Base-by-base conservation (phyloP, 2,888 invertebrate genomes). In the Agrochola circellaris region DNA sequence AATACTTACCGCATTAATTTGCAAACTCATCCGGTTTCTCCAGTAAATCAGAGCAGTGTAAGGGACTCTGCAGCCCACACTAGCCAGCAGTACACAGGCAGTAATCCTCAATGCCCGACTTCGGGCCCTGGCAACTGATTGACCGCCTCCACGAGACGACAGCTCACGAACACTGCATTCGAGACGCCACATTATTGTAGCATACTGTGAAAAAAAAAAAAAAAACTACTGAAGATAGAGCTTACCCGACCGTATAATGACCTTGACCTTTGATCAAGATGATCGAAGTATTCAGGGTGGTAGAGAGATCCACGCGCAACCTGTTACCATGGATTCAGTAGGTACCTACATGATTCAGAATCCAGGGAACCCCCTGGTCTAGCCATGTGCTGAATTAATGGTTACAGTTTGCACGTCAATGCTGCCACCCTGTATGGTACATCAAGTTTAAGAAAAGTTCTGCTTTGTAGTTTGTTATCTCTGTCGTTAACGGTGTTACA, bases 11-110 rank as follows among this genome's bases (percentile, higher is more conserved):
- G 96, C 93, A 91, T 97, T 97, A 15, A 97, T 95, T 11, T 93
- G 91, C 58, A 93, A 91, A 4, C 93, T 93, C 71, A 97, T 89
- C 77, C 97, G 94, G 83, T 97, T 97, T 70, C 98, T 96, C 93
- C 97, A 97, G 86, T 98, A 98, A 11, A 98, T 97, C 60, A 98
- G 92, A 0, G 97, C 97, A 3, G 98, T 98, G 85, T 98, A 98
- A 0, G 98, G 98, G 7, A 98, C 92, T 81, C 98, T 97, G 88
- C 98, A 98, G 2, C 97, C 88, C 66, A 97, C 97, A 79, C 98
- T 98, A 0, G 97, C 97, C 0, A 98, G 82, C 0, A 98, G 97
- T 0, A 98, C 97, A 38, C 97, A 97, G 54, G 98, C 98, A 67
- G 98, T 97, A 82, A 98, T 98, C 89, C 97, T 97, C 69, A 98